phyloP scores from a whole-genome alignment of 2,113 vertebrate species.

The Gopherus flavomarginatus region DNA sequence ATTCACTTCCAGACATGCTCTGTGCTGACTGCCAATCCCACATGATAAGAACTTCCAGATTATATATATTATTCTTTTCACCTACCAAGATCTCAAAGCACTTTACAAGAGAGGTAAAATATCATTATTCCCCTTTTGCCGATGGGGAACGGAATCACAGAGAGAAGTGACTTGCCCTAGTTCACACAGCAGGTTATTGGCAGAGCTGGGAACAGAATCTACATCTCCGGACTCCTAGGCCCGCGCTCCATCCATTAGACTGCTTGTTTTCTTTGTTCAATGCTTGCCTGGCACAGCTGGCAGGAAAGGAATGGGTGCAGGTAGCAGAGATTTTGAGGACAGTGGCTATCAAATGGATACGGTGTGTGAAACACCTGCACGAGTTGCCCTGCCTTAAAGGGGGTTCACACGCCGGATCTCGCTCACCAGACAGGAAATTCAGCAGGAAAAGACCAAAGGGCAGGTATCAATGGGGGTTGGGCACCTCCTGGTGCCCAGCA shows the following conservation, averaged over 20 bases:
- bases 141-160: background rate
- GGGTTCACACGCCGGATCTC: background rate
- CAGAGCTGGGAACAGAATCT: background rate
- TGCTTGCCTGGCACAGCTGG: background rate
- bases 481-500: too few species aligned
- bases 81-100: background rate
- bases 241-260: background rate
- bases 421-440: background rate
- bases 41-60: background rate
- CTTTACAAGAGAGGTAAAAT: background rate
- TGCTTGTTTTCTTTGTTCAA: background rate
- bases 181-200: background rate
- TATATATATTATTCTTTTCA: background rate
- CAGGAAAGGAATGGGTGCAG: background rate
- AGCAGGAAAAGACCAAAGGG: background rate
- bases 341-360: background rate
- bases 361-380: background rate
- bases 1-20: background rate
- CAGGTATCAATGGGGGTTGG: background rate
- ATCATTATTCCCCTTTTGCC: background rate
- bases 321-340: background rate
- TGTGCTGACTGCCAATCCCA: background rate
- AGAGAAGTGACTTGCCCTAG: background rate
- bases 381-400: background rate
- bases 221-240: background rate